Evolutionary conservation across 2,797 vertebrate genomes (phyloP).

Genomic region (Parauchenoglanis punctatus): DNA sequence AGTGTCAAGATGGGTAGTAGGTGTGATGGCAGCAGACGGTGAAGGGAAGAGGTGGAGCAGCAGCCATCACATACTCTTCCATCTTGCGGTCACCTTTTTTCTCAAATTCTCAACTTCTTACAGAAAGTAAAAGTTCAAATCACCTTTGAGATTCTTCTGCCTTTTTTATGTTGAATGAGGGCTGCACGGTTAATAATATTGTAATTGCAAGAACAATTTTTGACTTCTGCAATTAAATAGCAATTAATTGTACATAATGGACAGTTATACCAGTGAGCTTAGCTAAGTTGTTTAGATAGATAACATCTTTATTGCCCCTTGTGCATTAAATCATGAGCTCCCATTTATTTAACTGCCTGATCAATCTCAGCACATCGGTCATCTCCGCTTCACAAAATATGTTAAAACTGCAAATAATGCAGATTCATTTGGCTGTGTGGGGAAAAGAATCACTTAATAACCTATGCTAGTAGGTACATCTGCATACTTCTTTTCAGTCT

Average conservation of each 20-base stretch:
- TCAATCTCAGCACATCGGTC: neutral
- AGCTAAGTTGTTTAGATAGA: neutral
- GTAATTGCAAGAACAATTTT: neutral
- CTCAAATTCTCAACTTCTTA: neutral
- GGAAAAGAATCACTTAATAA: neutral
- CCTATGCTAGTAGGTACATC: neutral
- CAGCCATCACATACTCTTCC: constrained; percentile 3
- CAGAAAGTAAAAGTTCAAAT: neutral
- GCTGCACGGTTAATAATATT: neutral
- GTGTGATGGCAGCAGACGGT: constrained; percentile 1
- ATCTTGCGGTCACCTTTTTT: constrained; percentile 5
- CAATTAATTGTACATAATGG: neutral
- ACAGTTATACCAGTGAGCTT: neutral
- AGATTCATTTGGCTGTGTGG: no score
- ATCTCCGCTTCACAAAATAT: neutral
- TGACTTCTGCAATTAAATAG: neutral
- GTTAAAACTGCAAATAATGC: neutral
- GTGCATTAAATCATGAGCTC: neutral
- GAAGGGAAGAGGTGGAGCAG: no score
- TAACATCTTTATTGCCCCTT: neutral
- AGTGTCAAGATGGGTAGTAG: constrained; percentile 12
- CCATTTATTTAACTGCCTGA: neutral
- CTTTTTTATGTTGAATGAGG: neutral
- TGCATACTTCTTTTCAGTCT: neutral
- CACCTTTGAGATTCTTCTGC: neutral